Conservation (phyloP, 2,113 vertebrate genomes). For the Arothron firmamentum region DNA sequence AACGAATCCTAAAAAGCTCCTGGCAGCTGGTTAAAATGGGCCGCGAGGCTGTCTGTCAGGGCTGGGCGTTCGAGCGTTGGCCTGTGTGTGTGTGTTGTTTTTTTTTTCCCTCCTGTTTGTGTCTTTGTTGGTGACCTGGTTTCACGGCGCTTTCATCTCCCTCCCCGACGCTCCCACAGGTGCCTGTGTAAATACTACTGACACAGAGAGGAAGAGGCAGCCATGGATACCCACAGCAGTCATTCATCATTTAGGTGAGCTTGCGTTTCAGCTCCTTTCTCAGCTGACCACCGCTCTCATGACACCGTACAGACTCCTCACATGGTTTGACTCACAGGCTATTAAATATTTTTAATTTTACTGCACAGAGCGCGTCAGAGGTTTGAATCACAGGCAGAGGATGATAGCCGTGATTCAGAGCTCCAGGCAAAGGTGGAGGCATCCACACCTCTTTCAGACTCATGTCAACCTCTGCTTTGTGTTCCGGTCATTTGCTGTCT, state of each 20-base stretch:
- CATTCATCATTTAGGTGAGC: conserved; percentile 42
- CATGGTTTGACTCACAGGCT: conserved; percentile 18
- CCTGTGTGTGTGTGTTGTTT: conserved; percentile 1
- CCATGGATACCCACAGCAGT: conserved; percentile 53
- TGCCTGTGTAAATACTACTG: conserved; percentile 52
- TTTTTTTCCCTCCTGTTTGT: conserved; percentile 36
- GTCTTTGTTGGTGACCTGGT: conserved; percentile 68
- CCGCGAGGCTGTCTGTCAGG: conserved; percentile 67
- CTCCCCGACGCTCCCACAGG: conserved; percentile 47
- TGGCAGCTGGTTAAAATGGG: conserved; percentile 69
- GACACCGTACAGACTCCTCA: conserved; percentile 17
- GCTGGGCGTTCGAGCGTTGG: conserved; percentile 58
- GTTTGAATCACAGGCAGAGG: too few species aligned
- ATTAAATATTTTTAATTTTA: not conserved
- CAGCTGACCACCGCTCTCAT: not conserved
- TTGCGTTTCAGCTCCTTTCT: not conserved
- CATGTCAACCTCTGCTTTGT: too few species aligned
- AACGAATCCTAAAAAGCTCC: conserved; percentile 69
- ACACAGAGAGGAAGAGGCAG: conserved; percentile 55
- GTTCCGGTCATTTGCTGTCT: too few species aligned
- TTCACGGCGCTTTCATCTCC: conserved; percentile 63
- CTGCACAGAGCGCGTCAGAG: too few species aligned
- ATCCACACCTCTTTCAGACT: too few species aligned
- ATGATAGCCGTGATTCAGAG: too few species aligned
- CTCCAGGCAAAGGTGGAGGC: too few species aligned